These are phyloP conservation scores for Genyomyrus donnyi DNA, from an alignment of 2,113 vertebrate species.

Conservation along the genomic window DNA sequence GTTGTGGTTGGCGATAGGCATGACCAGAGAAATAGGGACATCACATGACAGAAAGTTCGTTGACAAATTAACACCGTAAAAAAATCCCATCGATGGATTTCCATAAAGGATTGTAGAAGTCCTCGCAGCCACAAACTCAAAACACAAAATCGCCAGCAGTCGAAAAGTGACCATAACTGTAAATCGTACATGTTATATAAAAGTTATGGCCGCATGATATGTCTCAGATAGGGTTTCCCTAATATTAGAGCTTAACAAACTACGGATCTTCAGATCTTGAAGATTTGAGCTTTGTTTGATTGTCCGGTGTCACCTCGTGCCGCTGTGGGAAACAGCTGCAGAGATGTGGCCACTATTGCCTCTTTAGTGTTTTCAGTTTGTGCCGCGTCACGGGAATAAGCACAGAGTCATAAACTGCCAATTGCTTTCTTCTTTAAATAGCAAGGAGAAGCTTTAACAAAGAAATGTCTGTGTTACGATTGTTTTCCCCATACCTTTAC, in stretches of 20 bases:
- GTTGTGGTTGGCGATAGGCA: background rate
- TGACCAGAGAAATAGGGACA: background rate
- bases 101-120: background rate
- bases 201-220: background rate
- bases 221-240: background rate
- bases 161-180: background rate
- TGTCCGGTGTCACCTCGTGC: background rate
- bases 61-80: background rate
- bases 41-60: background rate
- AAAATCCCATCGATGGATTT: background rate
- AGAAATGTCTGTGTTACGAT: slow-evolving; percentile 5
- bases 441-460: background rate
- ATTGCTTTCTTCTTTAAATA: background rate
- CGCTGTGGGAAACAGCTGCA: background rate
- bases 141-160: background rate
- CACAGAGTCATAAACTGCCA: background rate
- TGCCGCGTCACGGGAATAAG: background rate
- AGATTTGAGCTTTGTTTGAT: too few relatives aligned
- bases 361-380: background rate
- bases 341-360: background rate
- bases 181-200: background rate
- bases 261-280: background rate
- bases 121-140: slow-evolving; percentile 11
- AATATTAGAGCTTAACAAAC: background rate
- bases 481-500: background rate